Base-by-base conservation (phyloP, 2,888 invertebrate species). In the Glaucopsyche alexis region DNA sequence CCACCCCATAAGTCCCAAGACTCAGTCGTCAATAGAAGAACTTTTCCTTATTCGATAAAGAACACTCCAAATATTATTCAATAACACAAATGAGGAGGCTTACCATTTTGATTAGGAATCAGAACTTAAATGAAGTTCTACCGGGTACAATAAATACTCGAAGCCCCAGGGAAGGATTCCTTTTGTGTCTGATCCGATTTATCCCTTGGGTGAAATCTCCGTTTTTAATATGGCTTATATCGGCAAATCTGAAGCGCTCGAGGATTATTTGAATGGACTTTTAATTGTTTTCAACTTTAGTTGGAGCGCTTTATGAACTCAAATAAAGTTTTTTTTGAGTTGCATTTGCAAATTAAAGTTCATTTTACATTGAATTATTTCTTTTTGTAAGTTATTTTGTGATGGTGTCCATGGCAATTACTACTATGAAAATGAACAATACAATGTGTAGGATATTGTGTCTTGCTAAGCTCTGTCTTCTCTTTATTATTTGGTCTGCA, bases 111-210 rank as follows among this genome's bases (percentile, higher is more conserved):
- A 84, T 84, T 83, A 84, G 83, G 83, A 84, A 84, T 84, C 80
- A 79, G 80, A 81, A 81, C 78, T 78, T 83, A 82, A 87, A 86
- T 87, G 83, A 85, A 84, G 84, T 82, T 82, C 85, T 80, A 83
- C 77, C 73, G 84, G 83, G 86, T 79, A 80, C 81, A 79, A 86
- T 87, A 87, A 88, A 89, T 85, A 86, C 79, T 75, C 73, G 78
- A 76, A 75, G 84, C 87, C 87, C 82, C 75, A 76, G 85, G 89
- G 89, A 83, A 80, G 82, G 82, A 83, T 80, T 84, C 83, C 84
- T 87, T 82, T 83, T 81, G 81, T 80, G 77, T 84, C 85, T 85
- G 82, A 85, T 78, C 84, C 84, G 89, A 87, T 90, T 87, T 85
- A 82, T 84, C 89, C 87, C 83, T 76, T 73, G 86, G 86, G 88